phyloP scores from a whole-genome alignment of 2,888 invertebrate species.

The Megamerina dolium region DNA sequence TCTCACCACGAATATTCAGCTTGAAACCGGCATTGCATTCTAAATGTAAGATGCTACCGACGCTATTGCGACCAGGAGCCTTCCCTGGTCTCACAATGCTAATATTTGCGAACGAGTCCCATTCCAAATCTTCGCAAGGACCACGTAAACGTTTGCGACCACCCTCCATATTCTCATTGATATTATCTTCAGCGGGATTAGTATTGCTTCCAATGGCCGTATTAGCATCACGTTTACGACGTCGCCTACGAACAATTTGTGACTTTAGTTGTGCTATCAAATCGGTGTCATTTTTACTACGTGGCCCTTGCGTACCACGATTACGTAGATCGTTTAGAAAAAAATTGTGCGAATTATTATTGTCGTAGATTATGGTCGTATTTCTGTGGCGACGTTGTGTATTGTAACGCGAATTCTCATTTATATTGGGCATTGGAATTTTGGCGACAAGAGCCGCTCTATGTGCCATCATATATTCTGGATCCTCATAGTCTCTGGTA shows the following conservation, averaged over 20 bases:
- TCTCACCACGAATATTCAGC: conserved; percentile 63
- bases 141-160: conserved; percentile 47
- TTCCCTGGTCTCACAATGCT: conserved; percentile 67
- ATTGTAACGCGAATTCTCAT: conserved; percentile 25
- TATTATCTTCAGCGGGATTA: conserved; percentile 27
- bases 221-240: conserved; percentile 31
- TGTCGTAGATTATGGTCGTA: conserved; percentile 13
- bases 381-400: conserved; percentile 15
- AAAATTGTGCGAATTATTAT: conserved; percentile 19
- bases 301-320: neutral
- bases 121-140: conserved; percentile 57
- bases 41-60: conserved; percentile 69
- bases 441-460: conserved; percentile 9
- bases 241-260: conserved; percentile 36
- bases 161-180: conserved; percentile 28
- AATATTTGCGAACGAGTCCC: conserved; percentile 49
- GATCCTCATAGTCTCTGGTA: conserved; percentile 18
- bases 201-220: too few relatives aligned
- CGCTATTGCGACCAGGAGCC: conserved; percentile 65
- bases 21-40: conserved; percentile 74
- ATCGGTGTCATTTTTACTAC: conserved; percentile 19
- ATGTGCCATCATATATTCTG: conserved; percentile 1
- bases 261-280: conserved; percentile 40
- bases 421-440: conserved; percentile 33
- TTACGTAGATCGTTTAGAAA: conserved; percentile 11